phyloP scores from a whole-genome alignment of 2,888 invertebrate species.

The Augiades crinisus region DNA sequence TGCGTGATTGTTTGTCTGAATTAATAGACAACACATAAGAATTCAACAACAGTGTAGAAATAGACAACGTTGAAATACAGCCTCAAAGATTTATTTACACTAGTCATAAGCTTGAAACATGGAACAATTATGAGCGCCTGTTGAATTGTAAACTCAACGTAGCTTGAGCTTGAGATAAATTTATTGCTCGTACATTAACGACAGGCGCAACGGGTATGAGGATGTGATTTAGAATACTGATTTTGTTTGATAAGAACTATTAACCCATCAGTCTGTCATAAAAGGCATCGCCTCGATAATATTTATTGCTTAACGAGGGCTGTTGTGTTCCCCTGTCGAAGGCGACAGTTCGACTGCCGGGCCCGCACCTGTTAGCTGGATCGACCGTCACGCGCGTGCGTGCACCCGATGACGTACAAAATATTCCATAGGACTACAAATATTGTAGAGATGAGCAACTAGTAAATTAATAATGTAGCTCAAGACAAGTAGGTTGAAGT shows the following conservation, averaged over 20 bases:
- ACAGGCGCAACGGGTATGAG: slow-evolving; percentile 39
- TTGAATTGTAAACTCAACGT: slow-evolving; percentile 58
- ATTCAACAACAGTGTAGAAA: slow-evolving; percentile 52
- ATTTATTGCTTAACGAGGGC: slow-evolving; percentile 27
- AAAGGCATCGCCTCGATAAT: slow-evolving; percentile 41
- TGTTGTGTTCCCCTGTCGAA: slow-evolving; percentile 43
- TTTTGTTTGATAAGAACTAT: slow-evolving; percentile 33
- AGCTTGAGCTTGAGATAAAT: slow-evolving; percentile 22
- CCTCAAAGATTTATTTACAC: slow-evolving; percentile 47
- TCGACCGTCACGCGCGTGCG: slow-evolving; percentile 78
- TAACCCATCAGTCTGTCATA: slow-evolving; percentile 52
- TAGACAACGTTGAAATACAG: slow-evolving; percentile 51
- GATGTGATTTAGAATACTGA: slow-evolving; percentile 20
- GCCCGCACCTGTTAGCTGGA: slow-evolving; percentile 75
- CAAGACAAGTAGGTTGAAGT: too few species aligned
- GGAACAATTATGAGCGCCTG: slow-evolving; percentile 55
- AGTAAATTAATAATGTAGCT: background rate
- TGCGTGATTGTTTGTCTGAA: too few species aligned
- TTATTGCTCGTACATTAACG: slow-evolving; percentile 38
- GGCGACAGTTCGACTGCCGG: slow-evolving; percentile 65
- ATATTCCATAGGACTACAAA: slow-evolving; percentile 45
- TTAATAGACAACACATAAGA: slow-evolving; percentile 48
- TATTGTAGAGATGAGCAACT: slow-evolving; percentile 25
- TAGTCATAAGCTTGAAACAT: slow-evolving; percentile 41
- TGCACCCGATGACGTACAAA: slow-evolving; percentile 74